A percentile compares a stretch with the other conserved stretches of the same genome.
These are phyloP conservation scores for Carpatolechia fugitivella DNA, from an alignment of 2,888 invertebrate species.

Conservation along the genomic window DNA sequence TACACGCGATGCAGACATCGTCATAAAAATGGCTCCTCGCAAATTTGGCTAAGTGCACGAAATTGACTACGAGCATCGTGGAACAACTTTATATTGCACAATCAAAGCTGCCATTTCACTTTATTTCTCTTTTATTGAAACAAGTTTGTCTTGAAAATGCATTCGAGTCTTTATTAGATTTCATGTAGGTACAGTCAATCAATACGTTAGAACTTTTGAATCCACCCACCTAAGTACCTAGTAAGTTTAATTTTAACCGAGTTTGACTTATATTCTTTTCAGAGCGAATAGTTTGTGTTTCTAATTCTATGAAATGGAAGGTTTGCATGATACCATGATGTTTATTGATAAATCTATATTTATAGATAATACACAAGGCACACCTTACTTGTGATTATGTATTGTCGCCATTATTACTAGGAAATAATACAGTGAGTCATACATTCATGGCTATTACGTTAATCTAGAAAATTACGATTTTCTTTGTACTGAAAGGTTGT, in stretches of 20 bases:
- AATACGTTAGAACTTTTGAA: too few species aligned
- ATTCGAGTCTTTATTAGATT: not conserved
- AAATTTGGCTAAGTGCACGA: slow-evolving; percentile 28
- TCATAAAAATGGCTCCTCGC: slow-evolving; percentile 33
- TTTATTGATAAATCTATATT: too few species aligned
- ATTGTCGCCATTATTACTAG: not conserved
- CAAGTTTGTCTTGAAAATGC: slow-evolving; percentile 17
- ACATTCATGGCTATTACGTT: not conserved
- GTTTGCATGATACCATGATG: too few species aligned
- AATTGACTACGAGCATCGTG: slow-evolving; percentile 2
- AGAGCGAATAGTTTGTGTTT: too few species aligned
- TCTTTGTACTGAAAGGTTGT: too few species aligned
- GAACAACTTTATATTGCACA: slow-evolving; percentile 27
- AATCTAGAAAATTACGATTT: too few species aligned
- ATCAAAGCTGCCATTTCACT: slow-evolving; percentile 23
- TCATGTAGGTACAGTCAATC: too few species aligned
- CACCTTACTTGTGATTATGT: not conserved
- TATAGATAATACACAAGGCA: too few species aligned
- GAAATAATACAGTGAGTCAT: not conserved
- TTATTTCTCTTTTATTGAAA: slow-evolving; percentile 29
- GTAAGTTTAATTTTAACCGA: too few species aligned
- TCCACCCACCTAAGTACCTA: too few species aligned
- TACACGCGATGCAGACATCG: slow-evolving; percentile 28
- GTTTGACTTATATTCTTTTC: too few species aligned
- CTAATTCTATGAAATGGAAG: too few species aligned